phyloP scores from a whole-genome alignment of 2,888 invertebrate species.

The Chrysolina haemoptera region DNA sequence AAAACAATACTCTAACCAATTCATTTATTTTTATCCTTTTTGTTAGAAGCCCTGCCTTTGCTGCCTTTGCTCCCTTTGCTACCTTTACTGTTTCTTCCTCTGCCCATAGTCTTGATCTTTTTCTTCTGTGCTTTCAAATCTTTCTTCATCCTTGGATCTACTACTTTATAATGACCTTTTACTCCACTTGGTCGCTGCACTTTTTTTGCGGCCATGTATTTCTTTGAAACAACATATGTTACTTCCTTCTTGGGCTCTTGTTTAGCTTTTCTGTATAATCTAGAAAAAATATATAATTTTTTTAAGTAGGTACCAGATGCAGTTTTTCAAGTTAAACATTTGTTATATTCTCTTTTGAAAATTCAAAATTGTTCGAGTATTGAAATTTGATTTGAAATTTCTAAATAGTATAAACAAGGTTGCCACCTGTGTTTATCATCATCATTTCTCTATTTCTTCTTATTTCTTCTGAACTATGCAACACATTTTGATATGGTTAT shows the following conservation, averaged over 20 bases:
- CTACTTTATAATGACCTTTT: slow-evolving; percentile 94
- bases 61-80: slow-evolving; percentile 57
- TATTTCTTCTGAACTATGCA: no score
- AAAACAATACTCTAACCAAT: neutral
- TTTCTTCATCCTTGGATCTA: slow-evolving; percentile 97
- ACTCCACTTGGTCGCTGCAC: slow-evolving; percentile 88
- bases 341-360: no score
- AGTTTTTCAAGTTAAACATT: no score
- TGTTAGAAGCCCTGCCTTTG: slow-evolving; percentile 6
- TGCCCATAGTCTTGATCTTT: slow-evolving; percentile 61
- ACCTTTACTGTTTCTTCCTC: slow-evolving; percentile 58
- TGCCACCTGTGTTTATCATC: no score
- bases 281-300: slow-evolving; percentile 65
- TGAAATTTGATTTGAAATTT: no score
- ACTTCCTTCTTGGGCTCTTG: slow-evolving; percentile 90
- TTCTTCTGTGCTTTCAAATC: slow-evolving; percentile 82
- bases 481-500: no score
- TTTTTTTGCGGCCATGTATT: slow-evolving; percentile 83
- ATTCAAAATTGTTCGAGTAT: no score
- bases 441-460: no score
- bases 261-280: slow-evolving; percentile 92
- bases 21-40: neutral
- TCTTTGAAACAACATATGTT: slow-evolving; percentile 95
- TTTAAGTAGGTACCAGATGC: no score
- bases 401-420: no score